A percentile compares a stretch with the other conserved stretches of the same genome.
These are phyloP conservation scores for Chesias legatella DNA, from an alignment of 2,888 invertebrate species.

Conservation along the genomic window DNA sequence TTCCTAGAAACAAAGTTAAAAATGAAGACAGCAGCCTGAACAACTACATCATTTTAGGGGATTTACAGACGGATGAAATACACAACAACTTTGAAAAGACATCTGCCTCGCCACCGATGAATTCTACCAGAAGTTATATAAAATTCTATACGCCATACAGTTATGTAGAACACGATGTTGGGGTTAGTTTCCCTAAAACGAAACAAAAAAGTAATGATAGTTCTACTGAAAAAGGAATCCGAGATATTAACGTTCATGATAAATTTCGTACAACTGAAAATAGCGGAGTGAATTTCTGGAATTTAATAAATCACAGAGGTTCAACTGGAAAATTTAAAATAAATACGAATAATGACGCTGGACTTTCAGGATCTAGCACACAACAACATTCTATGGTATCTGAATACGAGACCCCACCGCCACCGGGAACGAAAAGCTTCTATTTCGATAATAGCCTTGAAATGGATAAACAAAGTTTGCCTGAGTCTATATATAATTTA, in stretches of 20 bases:
- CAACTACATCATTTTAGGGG: constrained; percentile 54
- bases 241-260: constrained; percentile 31
- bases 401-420: constrained; percentile 60
- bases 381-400: constrained; percentile 39
- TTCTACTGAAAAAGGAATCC: constrained; percentile 41
- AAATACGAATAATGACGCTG: constrained; percentile 20
- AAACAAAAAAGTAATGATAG: constrained; percentile 21
- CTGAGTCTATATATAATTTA: constrained; percentile 31
- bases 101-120: constrained; percentile 20
- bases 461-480: constrained; percentile 20
- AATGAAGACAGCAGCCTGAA: constrained; percentile 32
- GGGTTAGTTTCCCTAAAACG: constrained; percentile 27
- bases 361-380: constrained; percentile 29
- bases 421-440: constrained; percentile 28
- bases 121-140: constrained; percentile 38
- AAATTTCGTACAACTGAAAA: constrained; percentile 25
- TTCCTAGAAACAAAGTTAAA: constrained; percentile 51
- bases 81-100: constrained; percentile 47
- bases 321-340: constrained; percentile 36
- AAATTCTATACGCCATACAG: constrained; percentile 43
- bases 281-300: constrained; percentile 45
- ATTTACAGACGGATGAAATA: constrained; percentile 50
- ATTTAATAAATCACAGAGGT: constrained; percentile 37
- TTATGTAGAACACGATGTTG: constrained; percentile 45
- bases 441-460: constrained; percentile 31